Evolutionary conservation across 2,888 invertebrate genomes (phyloP), one percentile per base, ranked within the genome.

Genomic region (Silvanus unidentatus): DNA sequence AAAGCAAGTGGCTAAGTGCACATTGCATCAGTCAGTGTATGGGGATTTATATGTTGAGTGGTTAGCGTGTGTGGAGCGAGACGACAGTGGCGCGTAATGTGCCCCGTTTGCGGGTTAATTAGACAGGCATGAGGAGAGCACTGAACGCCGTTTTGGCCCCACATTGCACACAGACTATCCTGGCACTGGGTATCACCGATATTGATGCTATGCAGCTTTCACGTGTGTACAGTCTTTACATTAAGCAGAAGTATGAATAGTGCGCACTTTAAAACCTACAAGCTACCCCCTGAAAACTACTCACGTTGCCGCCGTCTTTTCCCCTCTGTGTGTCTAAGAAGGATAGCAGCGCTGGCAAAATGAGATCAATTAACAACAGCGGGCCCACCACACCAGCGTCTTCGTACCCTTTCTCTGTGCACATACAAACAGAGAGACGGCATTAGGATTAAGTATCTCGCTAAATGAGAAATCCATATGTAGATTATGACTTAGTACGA

Each of bases 141-240:
- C 43, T 45, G 54, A 55, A 53, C 54, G 54, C n/a, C n/a, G n/a
- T n/a, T n/a, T n/a, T n/a, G n/a, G 47, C 43, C 16, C 41, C 16
- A 15, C 42, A 47, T 41, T 44, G 45, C 40, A 42, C 43, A 39
- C 46, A 43, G 46, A 53, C 54, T 44, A 52, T 57, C 63, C 68
- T 70, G 70, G 70, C 58, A 70, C 70, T 49, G 68, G 62, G 63
- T 70, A 70, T 67, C 69, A 70, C 70, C 69, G 60, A 67, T 70
- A 70, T 70, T 69, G 66, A 67, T 64, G 67, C 65, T 68, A 63
- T 66, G 66, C 65, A 68, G 63, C n/a, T n/a, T 61, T 62, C 62
- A 60, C 53, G 57, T 61, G 61, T n/a, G n/a, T n/a, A n/a, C n/a
- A n/a, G n/a, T n/a, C n/a, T n/a, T n/a, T n/a, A n/a, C n/a, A n/a